Conservation (phyloP, 2,888 invertebrate genomes). For the Yponomeuta evonymella region DNA sequence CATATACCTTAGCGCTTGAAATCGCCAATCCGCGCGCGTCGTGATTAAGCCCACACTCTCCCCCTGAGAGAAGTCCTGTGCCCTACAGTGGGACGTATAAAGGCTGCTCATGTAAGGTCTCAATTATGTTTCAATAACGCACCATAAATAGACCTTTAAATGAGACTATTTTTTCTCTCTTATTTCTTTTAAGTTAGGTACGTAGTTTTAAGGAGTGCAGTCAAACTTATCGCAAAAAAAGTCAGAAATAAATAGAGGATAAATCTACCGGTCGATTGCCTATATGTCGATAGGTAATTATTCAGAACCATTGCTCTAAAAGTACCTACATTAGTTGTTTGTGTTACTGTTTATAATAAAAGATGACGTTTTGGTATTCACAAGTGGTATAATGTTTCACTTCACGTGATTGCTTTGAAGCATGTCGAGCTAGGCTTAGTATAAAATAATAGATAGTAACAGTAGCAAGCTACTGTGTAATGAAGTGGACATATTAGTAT, state of each 20-base stretch:
- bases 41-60: too few species aligned
- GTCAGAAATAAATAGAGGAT: background rate
- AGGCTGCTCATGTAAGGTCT: too few species aligned
- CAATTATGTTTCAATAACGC: too few species aligned
- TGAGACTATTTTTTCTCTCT: too few species aligned
- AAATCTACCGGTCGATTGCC: background rate
- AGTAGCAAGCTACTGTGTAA: background rate
- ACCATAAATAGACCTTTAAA: too few species aligned
- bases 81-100: too few species aligned
- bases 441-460: background rate
- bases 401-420: constrained; percentile 1
- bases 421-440: background rate
- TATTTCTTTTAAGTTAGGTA: too few species aligned
- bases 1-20: too few species aligned
- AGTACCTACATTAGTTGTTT: background rate
- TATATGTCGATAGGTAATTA: background rate
- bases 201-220: background rate
- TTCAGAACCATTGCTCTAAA: background rate
- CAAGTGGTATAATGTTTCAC: constrained; percentile 2
- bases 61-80: too few species aligned
- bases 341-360: background rate
- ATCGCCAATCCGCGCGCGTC: too few species aligned
- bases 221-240: background rate
- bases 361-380: constrained; percentile 10
- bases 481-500: background rate